phyloP scores from a whole-genome alignment of 2,888 invertebrate species.

The Parelbella ahira region DNA sequence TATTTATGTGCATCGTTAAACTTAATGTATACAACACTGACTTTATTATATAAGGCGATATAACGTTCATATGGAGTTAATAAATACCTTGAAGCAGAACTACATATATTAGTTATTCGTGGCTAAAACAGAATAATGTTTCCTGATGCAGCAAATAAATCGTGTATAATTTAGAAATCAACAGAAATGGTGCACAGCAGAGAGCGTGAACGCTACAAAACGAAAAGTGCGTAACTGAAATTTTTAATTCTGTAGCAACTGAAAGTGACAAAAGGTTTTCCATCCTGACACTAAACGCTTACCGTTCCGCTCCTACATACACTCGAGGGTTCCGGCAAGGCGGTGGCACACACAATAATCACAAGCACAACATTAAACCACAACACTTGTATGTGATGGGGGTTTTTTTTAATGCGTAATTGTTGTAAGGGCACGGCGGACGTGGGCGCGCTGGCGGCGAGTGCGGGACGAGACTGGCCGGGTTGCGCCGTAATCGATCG shows the following conservation, averaged over 20 bases:
- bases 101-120: too few species aligned
- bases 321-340: slow-evolving; percentile 17
- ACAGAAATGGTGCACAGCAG: slow-evolving; percentile 8
- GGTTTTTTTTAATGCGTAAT: slow-evolving; percentile 62
- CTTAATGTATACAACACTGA: slow-evolving; percentile 13
- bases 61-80: slow-evolving; percentile 1
- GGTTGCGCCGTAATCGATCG: slow-evolving; percentile 68
- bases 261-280: slow-evolving; percentile 19
- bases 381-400: slow-evolving; percentile 31
- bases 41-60: slow-evolving; percentile 19
- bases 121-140: too few species aligned
- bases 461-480: slow-evolving; percentile 60
- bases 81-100: slow-evolving; percentile 9
- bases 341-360: slow-evolving; percentile 38
- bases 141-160: too few species aligned
- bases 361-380: slow-evolving; percentile 37
- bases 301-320: slow-evolving; percentile 28
- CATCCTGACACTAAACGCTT: slow-evolving; percentile 27
- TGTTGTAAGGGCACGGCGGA: slow-evolving; percentile 41
- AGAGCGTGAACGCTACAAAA: slow-evolving; percentile 23
- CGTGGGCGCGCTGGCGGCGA: slow-evolving; percentile 43
- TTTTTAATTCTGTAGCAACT: slow-evolving; percentile 14
- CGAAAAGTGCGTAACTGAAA: slow-evolving; percentile 18
- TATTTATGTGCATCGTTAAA: slow-evolving; percentile 25
- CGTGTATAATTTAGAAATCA: too few species aligned